Conservation (phyloP, 2,888 invertebrate species). For the Aphrophora alni region DNA sequence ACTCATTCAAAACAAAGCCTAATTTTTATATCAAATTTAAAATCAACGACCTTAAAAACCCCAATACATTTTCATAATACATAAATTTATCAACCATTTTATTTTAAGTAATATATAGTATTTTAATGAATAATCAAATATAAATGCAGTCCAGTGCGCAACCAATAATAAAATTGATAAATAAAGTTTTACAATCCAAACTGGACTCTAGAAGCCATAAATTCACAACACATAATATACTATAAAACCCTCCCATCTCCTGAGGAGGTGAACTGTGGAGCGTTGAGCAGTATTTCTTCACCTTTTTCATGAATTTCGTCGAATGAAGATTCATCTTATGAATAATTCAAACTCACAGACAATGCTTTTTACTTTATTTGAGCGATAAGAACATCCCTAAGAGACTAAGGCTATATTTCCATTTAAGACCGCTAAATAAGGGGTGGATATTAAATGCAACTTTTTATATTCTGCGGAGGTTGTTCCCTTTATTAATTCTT, state of each 20-base stretch:
- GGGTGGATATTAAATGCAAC: background rate
- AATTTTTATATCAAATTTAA: too few species aligned
- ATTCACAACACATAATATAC: background rate
- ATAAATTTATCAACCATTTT: too few species aligned
- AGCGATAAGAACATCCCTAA: slow-evolving; percentile 1
- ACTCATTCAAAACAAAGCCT: too few species aligned
- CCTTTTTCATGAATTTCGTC: background rate
- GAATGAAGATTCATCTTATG: slow-evolving; percentile 2
- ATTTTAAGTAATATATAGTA: too few species aligned
- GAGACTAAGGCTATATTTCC: background rate
- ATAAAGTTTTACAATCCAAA: background rate
- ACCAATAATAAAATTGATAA: background rate
- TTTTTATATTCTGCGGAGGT: background rate
- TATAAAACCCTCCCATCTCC: background rate
- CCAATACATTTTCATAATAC: too few species aligned
- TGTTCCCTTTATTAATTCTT: background rate
- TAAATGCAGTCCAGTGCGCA: too few species aligned
- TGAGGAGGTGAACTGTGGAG: background rate
- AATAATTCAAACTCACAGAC: background rate
- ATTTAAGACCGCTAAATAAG: background rate
- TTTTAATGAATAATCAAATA: too few species aligned
- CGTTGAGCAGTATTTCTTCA: background rate
- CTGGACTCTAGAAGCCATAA: background rate
- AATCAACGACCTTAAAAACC: too few species aligned
- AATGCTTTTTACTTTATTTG: background rate